Conservation (phyloP, 2,888 invertebrate genomes). For the Hemaris fuciformis region DNA sequence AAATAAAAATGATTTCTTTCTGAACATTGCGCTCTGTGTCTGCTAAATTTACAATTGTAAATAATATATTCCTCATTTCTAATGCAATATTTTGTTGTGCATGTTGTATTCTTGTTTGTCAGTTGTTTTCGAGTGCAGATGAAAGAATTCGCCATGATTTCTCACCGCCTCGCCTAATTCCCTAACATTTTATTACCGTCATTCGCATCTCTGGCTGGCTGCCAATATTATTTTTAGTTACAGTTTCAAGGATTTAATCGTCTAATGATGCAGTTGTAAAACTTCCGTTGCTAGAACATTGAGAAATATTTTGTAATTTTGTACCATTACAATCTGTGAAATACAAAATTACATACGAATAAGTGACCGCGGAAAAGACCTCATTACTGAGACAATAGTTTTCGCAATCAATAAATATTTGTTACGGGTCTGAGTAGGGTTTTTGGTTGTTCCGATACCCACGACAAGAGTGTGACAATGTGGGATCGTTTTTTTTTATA, state of each 20-base stretch:
- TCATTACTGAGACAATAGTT: no score
- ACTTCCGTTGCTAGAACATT: constrained; percentile 7
- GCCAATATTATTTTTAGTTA: constrained; percentile 48
- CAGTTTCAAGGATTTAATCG: constrained; percentile 51
- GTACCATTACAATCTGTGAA: neutral
- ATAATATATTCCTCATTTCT: no score
- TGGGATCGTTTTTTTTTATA: no score
- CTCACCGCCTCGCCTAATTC: constrained; percentile 42
- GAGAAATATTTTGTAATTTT: neutral
- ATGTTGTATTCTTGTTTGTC: neutral
- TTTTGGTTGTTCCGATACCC: no score
- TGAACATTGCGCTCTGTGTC: no score
- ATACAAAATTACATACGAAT: no score
- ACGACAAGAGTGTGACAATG: no score
- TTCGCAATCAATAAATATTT: no score
- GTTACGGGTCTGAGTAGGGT: no score
- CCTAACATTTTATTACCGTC: constrained; percentile 51
- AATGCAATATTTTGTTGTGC: neutral
- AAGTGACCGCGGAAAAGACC: no score
- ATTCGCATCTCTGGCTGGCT: constrained; percentile 40
- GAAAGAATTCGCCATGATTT: constrained; percentile 32
- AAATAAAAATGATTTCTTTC: no score
- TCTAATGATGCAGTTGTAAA: constrained; percentile 26
- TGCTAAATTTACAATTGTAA: no score
- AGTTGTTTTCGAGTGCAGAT: constrained; percentile 15